These are phyloP conservation scores for Kryptopterus vitreolus DNA, from an alignment of 2,797 vertebrate species.

Conservation along the genomic window DNA sequence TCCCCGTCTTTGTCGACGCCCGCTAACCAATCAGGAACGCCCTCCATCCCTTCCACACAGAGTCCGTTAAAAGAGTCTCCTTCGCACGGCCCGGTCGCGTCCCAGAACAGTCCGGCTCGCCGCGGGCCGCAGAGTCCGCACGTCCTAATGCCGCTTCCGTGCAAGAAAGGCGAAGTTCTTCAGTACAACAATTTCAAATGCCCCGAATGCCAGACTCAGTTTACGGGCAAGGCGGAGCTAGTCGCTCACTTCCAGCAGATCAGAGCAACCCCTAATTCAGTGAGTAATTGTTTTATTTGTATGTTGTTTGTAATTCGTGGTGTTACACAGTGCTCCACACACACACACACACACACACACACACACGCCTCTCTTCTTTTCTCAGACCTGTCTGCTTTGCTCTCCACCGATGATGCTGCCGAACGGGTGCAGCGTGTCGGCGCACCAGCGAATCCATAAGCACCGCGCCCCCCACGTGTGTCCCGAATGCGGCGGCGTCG, in stretches of 20 bases:
- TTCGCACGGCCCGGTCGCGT: conserved; percentile 45
- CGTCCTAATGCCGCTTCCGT: conserved; percentile 76
- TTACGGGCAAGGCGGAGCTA: conserved; percentile 83
- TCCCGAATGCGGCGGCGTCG: conserved; percentile 87
- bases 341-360: neutral
- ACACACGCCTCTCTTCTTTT: neutral
- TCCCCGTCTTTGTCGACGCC: conserved; percentile 72
- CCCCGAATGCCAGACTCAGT: conserved; percentile 88
- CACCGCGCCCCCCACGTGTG: conserved; percentile 84
- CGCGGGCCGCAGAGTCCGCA: conserved; percentile 73
- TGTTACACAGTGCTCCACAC: too few species aligned
- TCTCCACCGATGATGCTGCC: conserved; percentile 89
- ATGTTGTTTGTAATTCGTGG: neutral
- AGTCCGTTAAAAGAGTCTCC: conserved; percentile 70
- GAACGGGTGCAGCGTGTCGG: conserved; percentile 86
- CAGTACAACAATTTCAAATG: conserved; percentile 79
- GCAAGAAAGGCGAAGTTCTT: conserved; percentile 70
- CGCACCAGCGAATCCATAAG: conserved; percentile 92
- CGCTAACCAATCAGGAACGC: conserved; percentile 60
- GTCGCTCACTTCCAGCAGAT: conserved; percentile 88
- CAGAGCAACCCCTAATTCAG: conserved; percentile 65
- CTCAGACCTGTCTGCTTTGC: conserved; percentile 84
- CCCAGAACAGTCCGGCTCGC: conserved; percentile 68
- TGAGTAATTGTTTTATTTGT: conserved; percentile 57
- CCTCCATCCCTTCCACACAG: conserved; percentile 60